phyloP scores from a whole-genome alignment of 2,888 invertebrate genomes.

The Papilio gigon region DNA sequence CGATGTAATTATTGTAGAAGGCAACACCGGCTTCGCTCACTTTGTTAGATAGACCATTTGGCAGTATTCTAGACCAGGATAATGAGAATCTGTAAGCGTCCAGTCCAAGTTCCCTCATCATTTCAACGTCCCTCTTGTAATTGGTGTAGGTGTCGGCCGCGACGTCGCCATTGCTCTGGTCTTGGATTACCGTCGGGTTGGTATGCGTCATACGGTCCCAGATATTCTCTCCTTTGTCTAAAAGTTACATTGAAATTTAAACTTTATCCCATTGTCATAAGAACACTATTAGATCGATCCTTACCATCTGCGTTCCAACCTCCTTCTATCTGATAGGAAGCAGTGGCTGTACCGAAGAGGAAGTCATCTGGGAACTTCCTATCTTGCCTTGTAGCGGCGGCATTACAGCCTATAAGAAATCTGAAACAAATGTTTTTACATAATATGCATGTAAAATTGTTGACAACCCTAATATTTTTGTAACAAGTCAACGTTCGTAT shows the following conservation, averaged over 20 bases:
- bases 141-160: slow-evolving; percentile 83
- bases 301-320: slow-evolving; percentile 66
- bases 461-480: not conserved
- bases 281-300: not conserved
- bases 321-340: slow-evolving; percentile 67
- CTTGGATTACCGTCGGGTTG: slow-evolving; percentile 54
- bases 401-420: slow-evolving; percentile 15
- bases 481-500: no score
- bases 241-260: slow-evolving; percentile 21
- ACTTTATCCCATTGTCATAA: not conserved
- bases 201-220: slow-evolving; percentile 64
- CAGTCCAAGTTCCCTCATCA: slow-evolving; percentile 71
- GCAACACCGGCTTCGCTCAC: slow-evolving; percentile 83
- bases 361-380: slow-evolving; percentile 63
- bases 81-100: slow-evolving; percentile 81
- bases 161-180: slow-evolving; percentile 78
- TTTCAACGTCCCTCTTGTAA: slow-evolving; percentile 81
- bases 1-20: slow-evolving; percentile 85
- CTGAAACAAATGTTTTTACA: no score
- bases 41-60: slow-evolving; percentile 75
- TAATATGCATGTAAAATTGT: no score
- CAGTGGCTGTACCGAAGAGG: slow-evolving; percentile 63
- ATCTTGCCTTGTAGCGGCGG: slow-evolving; percentile 41
- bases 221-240: slow-evolving; percentile 63
- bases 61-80: slow-evolving; percentile 84